These are phyloP conservation scores for Stenoptilia bipunctidactyla DNA, from an alignment of 2,888 invertebrate species.

Conservation along the genomic window DNA sequence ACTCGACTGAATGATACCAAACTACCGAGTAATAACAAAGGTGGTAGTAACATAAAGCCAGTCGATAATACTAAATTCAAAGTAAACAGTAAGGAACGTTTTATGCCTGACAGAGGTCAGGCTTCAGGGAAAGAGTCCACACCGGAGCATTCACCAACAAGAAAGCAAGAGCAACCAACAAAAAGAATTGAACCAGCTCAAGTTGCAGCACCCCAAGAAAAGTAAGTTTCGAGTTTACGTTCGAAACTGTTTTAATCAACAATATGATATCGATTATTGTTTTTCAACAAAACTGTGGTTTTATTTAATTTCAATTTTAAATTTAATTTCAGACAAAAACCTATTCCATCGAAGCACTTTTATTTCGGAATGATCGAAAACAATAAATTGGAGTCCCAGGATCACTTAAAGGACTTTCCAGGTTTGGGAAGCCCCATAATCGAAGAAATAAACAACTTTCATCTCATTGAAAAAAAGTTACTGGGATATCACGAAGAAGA, in stretches of 20 bases:
- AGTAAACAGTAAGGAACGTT: conserved; percentile 37
- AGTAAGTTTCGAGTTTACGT: too few species aligned
- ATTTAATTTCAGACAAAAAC: conserved; percentile 31
- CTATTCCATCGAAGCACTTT: conserved; percentile 68
- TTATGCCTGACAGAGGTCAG: conserved; percentile 64
- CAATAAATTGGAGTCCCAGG: conserved; percentile 36
- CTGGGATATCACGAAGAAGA: conserved; percentile 52
- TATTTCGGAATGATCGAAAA: conserved; percentile 84
- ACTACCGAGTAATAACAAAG: conserved; percentile 27
- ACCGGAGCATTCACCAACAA: conserved; percentile 70
- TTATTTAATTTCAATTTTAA: too few species aligned
- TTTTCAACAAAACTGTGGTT: too few species aligned
- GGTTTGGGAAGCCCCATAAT: conserved; percentile 58
- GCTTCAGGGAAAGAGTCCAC: conserved; percentile 76
- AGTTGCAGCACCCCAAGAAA: conserved; percentile 24
- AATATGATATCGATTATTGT: too few species aligned
- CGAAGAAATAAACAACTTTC: conserved; percentile 56
- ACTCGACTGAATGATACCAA: conserved; percentile 42
- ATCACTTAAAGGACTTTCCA: conserved; percentile 54
- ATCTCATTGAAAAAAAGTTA: conserved; percentile 54
- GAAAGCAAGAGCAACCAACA: conserved; percentile 32
- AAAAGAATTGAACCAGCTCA: conserved; percentile 12
- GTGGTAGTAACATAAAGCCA: conserved; percentile 23
- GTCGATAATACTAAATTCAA: conserved; percentile 31
- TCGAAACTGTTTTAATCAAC: too few species aligned